Base-by-base conservation (phyloP, 1,140 invertebrate genomes). In the Eriocheir sinensis region DNA sequence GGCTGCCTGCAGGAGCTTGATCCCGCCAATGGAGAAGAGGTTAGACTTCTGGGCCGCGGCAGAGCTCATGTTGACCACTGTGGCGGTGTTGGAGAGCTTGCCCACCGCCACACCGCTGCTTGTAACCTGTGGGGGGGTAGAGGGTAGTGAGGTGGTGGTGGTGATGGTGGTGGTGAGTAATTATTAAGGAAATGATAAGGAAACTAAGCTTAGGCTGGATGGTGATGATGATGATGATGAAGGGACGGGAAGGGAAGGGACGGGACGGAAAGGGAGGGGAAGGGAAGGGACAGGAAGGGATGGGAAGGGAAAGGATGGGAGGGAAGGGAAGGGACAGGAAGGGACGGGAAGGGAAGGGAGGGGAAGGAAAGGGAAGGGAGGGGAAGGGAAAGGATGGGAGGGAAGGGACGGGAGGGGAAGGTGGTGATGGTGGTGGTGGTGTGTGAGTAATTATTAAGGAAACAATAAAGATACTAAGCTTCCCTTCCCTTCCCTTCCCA, bases 21-120 rank as follows among this genome's bases (percentile, higher is more conserved):
- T 91, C n/a, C 93, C 93, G 30, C 93, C 89, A 9, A 94, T 79
- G n/a, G 93, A 94, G 89, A 94, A 91, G 34, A 94, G 80, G 53
- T 91, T 94, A 15, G 93, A 85, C 34, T 94, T 94, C 89, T 94
- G 93, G 15, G 93, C 88, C n/a, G 89, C n/a, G 12, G 88, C 89
- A 6, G 91, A 32, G 15, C 79, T 83, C 93, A 94, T 94, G 80
- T 94, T 94, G 79, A 94, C 93, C 32, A 94, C 93, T 32, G 93
- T 94, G 48, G 93, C 88, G 0, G 93, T 85, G 79, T 44, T 91
- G 2, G 80, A 48, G 30, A 91, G 41, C 34, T 94, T 94, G 0
- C 72, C 89, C 30, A 60, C 86, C 34, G 60, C 44, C 40, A 89
- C 30, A 86, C 93, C 93, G 38, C 40, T 83, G 21, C 44, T 36